Evolutionary conservation across 2,113 vertebrate genomes (phyloP).

Genomic region (Camarhynchus parvulus): DNA sequence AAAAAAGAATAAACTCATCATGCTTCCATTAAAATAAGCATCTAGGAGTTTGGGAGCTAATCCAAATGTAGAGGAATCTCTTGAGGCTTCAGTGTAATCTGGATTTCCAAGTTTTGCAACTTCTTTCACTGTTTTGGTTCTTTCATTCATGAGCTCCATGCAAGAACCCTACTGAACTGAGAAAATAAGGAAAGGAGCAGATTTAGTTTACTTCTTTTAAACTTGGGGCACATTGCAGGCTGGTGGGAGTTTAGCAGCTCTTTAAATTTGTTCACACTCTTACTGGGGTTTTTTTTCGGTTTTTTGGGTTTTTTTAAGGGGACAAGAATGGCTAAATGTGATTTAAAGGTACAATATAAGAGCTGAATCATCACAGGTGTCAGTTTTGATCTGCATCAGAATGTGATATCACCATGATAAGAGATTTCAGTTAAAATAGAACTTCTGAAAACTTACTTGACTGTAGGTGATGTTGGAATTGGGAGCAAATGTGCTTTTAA

Average conservation of each 20-base stretch:
- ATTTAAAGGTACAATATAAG: not conserved
- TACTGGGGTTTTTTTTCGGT: not conserved
- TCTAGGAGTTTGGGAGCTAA: not conserved
- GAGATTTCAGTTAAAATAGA: not conserved
- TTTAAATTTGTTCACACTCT: not conserved
- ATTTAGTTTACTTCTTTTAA: not conserved
- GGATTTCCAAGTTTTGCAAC: not conserved
- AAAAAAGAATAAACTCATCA: not conserved
- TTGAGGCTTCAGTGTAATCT: not conserved
- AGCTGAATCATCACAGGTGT: not conserved
- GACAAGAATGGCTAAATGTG: not conserved
- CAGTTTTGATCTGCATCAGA: not conserved
- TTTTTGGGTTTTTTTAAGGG: not conserved
- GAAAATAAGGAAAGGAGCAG: not conserved
- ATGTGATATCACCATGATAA: not conserved
- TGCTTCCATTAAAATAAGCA: not conserved
- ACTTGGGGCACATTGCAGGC: not conserved
- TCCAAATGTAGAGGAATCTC: not conserved
- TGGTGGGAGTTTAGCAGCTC: not conserved
- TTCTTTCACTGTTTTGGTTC: not conserved
- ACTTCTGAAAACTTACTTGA: not conserved
- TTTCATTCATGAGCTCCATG: not conserved
- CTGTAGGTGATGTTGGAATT: not conserved
- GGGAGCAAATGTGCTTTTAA: not conserved
- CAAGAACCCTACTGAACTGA: not conserved